Percentiles rank a stretch among this genome's conserved stretches.
Conservation (phyloP, 2,797 vertebrate species). For the Tragelaphus eurycerus region DNA sequence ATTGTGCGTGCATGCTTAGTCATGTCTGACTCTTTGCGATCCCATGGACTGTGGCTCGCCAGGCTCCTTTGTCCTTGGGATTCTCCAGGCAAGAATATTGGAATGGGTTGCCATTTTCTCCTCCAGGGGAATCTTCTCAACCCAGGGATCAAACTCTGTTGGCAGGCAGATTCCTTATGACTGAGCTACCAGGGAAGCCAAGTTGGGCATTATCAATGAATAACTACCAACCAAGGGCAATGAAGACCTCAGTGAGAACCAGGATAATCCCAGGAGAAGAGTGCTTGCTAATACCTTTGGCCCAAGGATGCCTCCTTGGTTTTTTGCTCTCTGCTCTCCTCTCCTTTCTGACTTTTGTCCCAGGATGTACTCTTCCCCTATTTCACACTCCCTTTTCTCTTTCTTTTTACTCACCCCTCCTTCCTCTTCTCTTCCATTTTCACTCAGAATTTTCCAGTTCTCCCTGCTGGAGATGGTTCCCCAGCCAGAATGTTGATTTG, state of each 20-base stretch:
- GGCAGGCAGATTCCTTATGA: neutral
- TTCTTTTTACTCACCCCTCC: neutral
- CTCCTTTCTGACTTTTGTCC: conserved; percentile 12
- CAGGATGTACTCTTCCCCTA: neutral
- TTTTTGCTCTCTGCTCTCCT: neutral
- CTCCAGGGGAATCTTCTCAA: neutral
- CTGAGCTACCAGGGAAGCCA: neutral
- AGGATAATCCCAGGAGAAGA: neutral
- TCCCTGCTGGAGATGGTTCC: neutral
- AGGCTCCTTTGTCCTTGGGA: neutral
- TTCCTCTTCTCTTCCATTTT: neutral
- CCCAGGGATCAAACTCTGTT: neutral
- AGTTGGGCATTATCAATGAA: neutral
- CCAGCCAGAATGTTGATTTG: neutral
- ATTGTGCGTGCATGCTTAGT: neutral
- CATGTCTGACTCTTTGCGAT: neutral
- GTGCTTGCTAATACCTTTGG: neutral
- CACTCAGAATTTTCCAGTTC: neutral
- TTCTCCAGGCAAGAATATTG: neutral
- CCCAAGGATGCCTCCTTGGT: neutral
- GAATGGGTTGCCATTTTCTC: neutral
- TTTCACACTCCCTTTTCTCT: neutral
- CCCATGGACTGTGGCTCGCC: neutral
- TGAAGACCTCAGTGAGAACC: neutral
- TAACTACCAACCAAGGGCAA: neutral